Evolutionary conservation across 2,888 invertebrate genomes (phyloP).

Genomic region (Hypselothyrea guttata): DNA sequence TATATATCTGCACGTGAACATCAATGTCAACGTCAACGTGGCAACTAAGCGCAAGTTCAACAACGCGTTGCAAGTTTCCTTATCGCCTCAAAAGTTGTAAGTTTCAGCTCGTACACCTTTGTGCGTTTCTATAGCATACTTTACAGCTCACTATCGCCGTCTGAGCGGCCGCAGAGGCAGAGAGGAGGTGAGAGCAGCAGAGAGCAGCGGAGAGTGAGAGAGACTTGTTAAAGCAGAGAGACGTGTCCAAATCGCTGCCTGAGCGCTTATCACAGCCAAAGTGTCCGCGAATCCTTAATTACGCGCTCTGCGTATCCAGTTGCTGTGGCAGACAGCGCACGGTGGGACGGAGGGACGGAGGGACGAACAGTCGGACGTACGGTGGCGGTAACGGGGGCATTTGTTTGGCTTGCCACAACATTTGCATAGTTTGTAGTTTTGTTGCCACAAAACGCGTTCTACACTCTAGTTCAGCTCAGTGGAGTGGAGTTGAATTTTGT

Average conservation of each 20-base stretch:
- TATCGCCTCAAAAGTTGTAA: constrained; percentile 43
- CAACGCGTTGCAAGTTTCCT: constrained; percentile 63
- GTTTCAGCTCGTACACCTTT: too few species aligned
- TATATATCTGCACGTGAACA: constrained; percentile 6
- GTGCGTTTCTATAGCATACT: too few species aligned
- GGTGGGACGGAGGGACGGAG: too few species aligned
- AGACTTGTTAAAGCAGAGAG: constrained; percentile 8
- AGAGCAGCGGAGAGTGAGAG: not conserved
- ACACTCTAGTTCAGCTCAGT: too few species aligned
- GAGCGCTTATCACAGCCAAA: constrained; percentile 49
- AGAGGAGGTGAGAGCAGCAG: not conserved
- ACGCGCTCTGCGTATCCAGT: constrained; percentile 36
- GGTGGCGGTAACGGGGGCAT: constrained; percentile 1
- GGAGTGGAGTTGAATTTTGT: not conserved
- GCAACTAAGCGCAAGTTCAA: constrained; percentile 70
- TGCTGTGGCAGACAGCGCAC: not conserved
- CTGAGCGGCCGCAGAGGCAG: not conserved
- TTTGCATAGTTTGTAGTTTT: constrained; percentile 51
- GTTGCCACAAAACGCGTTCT: constrained; percentile 7
- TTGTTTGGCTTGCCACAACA: constrained; percentile 40
- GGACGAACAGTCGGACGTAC: too few species aligned
- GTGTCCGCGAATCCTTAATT: constrained; percentile 55
- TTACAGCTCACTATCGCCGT: not conserved
- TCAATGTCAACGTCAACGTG: constrained; percentile 34
- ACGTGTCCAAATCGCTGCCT: constrained; percentile 56